phyloP scores from a whole-genome alignment of 2,888 invertebrate species.

The Diabrotica balteata region DNA sequence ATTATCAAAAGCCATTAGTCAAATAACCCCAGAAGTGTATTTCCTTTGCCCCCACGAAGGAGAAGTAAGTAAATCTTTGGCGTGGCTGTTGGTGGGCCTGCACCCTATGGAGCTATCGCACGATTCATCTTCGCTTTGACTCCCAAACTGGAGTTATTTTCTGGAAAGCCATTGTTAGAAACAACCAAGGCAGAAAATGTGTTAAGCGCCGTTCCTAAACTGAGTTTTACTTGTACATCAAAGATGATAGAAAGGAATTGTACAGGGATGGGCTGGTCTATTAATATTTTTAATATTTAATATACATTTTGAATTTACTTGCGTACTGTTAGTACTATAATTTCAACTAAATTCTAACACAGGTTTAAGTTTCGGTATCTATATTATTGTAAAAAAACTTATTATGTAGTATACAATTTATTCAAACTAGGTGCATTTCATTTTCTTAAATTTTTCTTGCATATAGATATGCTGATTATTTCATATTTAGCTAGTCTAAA shows the following conservation, averaged over 20 bases:
- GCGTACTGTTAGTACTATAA: too few species aligned
- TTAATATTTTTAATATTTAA: not conserved
- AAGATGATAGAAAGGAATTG: conserved; percentile 12
- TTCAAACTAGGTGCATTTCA: too few species aligned
- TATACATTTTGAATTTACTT: too few species aligned
- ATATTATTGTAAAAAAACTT: too few species aligned
- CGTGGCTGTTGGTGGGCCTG: conserved; percentile 39
- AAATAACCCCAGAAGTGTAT: conserved; percentile 19
- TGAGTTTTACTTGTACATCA: conserved; percentile 17
- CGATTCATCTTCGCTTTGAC: conserved; percentile 49
- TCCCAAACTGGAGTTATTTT: conserved; percentile 43
- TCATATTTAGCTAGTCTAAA: too few species aligned
- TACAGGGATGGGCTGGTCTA: conserved; percentile 3
- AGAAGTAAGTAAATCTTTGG: conserved; percentile 46
- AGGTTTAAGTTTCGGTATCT: too few species aligned
- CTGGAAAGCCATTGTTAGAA: conserved; percentile 47
- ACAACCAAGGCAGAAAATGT: conserved; percentile 48
- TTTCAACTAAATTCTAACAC: too few species aligned
- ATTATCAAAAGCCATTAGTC: conserved; percentile 28
- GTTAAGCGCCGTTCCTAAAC: conserved; percentile 36
- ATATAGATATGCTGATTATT: too few species aligned
- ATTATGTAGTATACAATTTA: too few species aligned
- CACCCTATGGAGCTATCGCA: conserved; percentile 24
- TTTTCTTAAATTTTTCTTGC: too few species aligned
- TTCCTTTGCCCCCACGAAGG: conserved; percentile 37